phyloP scores from a whole-genome alignment of 2,888 invertebrate species.

The Yponomeuta sedellus region DNA sequence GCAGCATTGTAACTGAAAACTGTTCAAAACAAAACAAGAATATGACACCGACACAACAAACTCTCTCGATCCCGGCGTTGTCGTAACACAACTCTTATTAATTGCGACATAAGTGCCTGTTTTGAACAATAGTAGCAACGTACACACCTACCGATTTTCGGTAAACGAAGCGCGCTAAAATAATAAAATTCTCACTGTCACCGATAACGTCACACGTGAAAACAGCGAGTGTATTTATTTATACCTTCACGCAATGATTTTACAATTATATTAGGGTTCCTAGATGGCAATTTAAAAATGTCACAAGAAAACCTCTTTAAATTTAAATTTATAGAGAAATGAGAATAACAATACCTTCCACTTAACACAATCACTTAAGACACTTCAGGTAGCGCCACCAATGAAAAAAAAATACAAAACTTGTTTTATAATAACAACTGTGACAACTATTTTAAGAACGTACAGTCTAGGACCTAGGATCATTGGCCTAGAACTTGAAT shows the following conservation, averaged over 20 bases:
- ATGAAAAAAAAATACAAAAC: too few relatives aligned
- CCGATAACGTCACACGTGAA: neutral
- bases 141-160: neutral
- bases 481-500: too few relatives aligned
- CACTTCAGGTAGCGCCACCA: too few relatives aligned
- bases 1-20: neutral
- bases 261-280: neutral
- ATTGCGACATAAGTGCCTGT: neutral
- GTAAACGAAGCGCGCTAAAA: neutral
- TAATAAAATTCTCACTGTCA: neutral
- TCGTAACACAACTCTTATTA: neutral
- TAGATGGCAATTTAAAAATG: too few relatives aligned
- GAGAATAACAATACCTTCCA: too few relatives aligned
- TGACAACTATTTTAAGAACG: too few relatives aligned
- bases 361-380: too few relatives aligned
- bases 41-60: neutral
- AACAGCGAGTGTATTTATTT: neutral
- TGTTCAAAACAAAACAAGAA: neutral
- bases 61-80: neutral
- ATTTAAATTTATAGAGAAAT: too few relatives aligned
- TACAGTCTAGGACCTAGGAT: too few relatives aligned
- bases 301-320: too few relatives aligned
- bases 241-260: neutral
- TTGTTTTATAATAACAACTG: too few relatives aligned
- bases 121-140: neutral